Evolutionary conservation across 2,888 invertebrate species (phyloP), one percentile per base, ranked within the genome.

Genomic region (Bimastos eiseni): DNA sequence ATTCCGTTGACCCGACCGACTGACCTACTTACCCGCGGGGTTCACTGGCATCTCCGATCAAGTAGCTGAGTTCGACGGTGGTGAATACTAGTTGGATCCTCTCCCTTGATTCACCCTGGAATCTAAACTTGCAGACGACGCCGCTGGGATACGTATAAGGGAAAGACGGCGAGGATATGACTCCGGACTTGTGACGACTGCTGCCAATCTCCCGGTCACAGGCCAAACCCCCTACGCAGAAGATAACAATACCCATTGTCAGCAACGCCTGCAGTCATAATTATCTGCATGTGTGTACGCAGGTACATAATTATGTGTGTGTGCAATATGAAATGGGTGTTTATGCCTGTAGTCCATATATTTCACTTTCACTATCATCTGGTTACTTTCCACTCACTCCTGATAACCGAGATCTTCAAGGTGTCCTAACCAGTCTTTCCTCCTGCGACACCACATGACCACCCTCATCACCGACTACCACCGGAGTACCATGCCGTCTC

Each of bases 101-200:
- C 95, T 97, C 97, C 94, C 97, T 97, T 24, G 96, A 96, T 91
- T 96, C 96, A 2, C 97, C 97, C 93, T 96, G 95, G 95, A 98
- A 97, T 84, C 97, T 97, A 96, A 97, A 97, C 91, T 97, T 96
- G 94, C 98, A 97, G 95, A 97, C 96, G 94, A 97, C 96, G 93
- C 96, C 96, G 91, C 96, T 95, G 8, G 97, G 97, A 95, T 97
- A 97, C 89, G 97, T 96, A 91, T 96, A 96, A 8, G 97, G 97
- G 95, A 97, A 97, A 95, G 97, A 97, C n/a, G 97, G 97, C 93
- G 97, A 97, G 94, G 96, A 97, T 96, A 97, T 97, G 86, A 96
- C 96, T 92, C 97, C 97, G 91, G 93, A 93, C 90, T 93, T 93
- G 21, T 86, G 86, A 15, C 86, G 86, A 24, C n/a, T 37, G 86